These are phyloP conservation scores for Styela plicata DNA, from an alignment of 23 tunicate genomes.

Conservation along the genomic window DNA sequence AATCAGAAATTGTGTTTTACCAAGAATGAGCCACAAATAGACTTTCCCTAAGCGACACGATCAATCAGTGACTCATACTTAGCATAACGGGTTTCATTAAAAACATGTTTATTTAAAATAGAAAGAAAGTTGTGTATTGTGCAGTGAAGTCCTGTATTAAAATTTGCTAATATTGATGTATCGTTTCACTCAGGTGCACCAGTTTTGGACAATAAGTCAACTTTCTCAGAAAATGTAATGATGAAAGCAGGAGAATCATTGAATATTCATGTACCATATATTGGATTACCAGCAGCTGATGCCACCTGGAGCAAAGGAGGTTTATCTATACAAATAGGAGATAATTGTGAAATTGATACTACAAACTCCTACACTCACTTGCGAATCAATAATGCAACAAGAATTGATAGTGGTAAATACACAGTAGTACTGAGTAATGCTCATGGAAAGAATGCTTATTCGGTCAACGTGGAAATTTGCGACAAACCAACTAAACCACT, in stretches of 20 bases:
- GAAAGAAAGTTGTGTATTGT: no score
- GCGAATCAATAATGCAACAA: conserved; percentile 35
- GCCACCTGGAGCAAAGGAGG: conserved; percentile 81
- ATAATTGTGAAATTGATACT: conserved; percentile 63
- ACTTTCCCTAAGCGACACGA: no score
- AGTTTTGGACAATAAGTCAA: conserved; percentile 36
- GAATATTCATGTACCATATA: conserved; percentile 65
- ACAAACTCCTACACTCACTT: conserved; percentile 62
- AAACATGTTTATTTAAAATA: no score
- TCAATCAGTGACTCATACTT: no score
- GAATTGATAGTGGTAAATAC: conserved; percentile 5
- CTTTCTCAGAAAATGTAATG: conserved; percentile 35
- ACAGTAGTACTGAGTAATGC: neutral
- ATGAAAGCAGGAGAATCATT: conserved; percentile 50
- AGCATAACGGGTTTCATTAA: no score
- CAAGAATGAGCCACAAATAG: no score
- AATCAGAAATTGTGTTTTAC: no score
- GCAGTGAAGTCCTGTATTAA: no score
- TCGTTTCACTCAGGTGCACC: conserved; percentile 36
- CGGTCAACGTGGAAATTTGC: neutral
- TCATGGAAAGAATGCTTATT: conserved; percentile 6
- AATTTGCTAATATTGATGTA: neutral
- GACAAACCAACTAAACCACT: conserved; percentile 44
- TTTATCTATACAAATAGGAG: conserved; percentile 31
- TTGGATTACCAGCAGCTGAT: conserved; percentile 48